phyloP scores from a whole-genome alignment of 1,140 invertebrate species.

The Belonocnema kinseyi region DNA sequence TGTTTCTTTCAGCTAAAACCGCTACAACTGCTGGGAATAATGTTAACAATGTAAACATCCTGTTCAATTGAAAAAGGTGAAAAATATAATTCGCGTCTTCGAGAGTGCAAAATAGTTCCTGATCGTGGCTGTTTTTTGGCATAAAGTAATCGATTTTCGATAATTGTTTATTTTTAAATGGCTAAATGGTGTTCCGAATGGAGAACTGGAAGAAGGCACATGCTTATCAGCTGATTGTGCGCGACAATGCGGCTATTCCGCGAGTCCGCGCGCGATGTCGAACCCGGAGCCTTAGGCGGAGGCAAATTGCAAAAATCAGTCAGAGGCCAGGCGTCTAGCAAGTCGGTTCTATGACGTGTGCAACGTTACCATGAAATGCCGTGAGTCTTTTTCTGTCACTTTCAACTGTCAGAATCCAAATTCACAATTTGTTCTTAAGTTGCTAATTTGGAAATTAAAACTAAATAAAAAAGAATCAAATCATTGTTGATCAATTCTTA shows the following conservation, averaged over 20 bases:
- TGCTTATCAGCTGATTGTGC: slow-evolving; percentile 13
- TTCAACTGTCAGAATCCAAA: neutral
- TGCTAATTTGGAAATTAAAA: too few species aligned
- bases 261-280: neutral
- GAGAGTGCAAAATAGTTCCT: too few species aligned
- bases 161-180: neutral
- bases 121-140: too few species aligned
- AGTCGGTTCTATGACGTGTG: neutral
- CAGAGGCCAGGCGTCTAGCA: neutral
- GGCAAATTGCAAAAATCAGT: too few species aligned
- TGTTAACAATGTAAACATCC: too few species aligned
- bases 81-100: too few species aligned
- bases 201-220: slow-evolving; percentile 15
- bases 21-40: too few species aligned
- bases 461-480: too few species aligned
- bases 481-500: too few species aligned
- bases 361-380: neutral
- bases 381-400: neutral
- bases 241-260: neutral
- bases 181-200: neutral
- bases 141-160: neutral
- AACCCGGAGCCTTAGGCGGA: too few species aligned
- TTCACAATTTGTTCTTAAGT: neutral
- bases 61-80: too few species aligned
- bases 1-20: too few species aligned